Evolutionary conservation across 2,888 invertebrate genomes (phyloP), one percentile per base, ranked within the genome.

Genomic region (Pterostichus madidus): DNA sequence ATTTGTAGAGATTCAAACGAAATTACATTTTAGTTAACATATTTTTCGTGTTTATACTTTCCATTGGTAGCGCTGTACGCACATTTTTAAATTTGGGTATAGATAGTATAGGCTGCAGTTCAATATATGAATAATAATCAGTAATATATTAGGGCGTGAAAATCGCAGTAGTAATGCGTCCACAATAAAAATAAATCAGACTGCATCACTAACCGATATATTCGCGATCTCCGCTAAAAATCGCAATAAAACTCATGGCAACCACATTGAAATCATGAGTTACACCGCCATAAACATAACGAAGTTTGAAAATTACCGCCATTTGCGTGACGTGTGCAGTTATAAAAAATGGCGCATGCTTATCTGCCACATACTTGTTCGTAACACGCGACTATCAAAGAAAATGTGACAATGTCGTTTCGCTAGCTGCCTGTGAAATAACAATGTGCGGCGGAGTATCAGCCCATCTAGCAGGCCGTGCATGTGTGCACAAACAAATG

Each of bases 341-440:
- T 71, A 71, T 71, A 71, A 71, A 59, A 64, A 71, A 71, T 44
- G 44, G 68, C 39, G 68, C 44, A 39, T 71, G 68, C 68, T 71
- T 71, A 71, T 71, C 68, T 15, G 44, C 68, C 44, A 71, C 13
- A 71, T 17, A 71, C 56, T 13, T 44, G 39, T 32, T 64, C n/a
- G 64, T 35, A 32, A 15, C 68, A 71, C 68, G 39, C 39, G 64
- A 17, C 56, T 13, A 56, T 56, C 15, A 56, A 71, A 71, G 68
- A 71, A 71, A 17, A 71, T 71, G 68, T 39, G 68, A 71, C 68
- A 71, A 24, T 56, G 17, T 71, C 68, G 32, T 59, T 59, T 31
- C 24, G 49, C 5, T 56, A 56, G 56, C 56, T 17, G 17, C 15
- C 56, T 56, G 39, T 35, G 15, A 35, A 64, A 64, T 64, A 64